Evolutionary conservation across 2,888 invertebrate genomes (phyloP), one percentile per base, ranked within the genome.

Genomic region (Pemphredon lugubris): DNA sequence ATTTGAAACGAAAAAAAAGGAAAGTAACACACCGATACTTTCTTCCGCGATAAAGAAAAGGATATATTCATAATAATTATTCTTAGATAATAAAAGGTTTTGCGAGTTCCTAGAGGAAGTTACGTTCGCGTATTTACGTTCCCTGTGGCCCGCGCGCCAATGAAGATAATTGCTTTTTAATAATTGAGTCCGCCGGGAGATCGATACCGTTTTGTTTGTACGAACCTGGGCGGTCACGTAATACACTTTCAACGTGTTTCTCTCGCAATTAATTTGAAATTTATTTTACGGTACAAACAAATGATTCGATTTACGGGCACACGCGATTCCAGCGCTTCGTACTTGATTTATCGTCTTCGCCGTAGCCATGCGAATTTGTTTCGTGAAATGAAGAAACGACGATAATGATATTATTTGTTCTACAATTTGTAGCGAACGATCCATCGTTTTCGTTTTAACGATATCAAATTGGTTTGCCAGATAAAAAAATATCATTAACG

Each of bases 341-440:
- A 4, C 4, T 34, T 26, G 7, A 26, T 57, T 59, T 53, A 65
- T 69, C 54, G 55, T 51, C 48, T 61, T 51, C 44, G 26, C 47
- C 66, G 57, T 34, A 68, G 58, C 69, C 69, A 63, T 57, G 47
- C 14, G n/a, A n/a, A n/a, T n/a, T n/a, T n/a, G n/a, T n/a, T n/a
- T n/a, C n/a, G n/a, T n/a, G n/a, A n/a, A n/a, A n/a, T n/a, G n/a
- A n/a, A n/a, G n/a, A n/a, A n/a, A n/a, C n/a, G n/a, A n/a, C n/a
- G n/a, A n/a, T n/a, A n/a, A n/a, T n/a, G n/a, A n/a, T n/a, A n/a
- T n/a, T n/a, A n/a, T n/a, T n/a, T n/a, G n/a, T n/a, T n/a, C n/a
- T n/a, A n/a, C n/a, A n/a, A n/a, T n/a, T n/a, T n/a, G n/a, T n/a
- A n/a, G n/a, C n/a, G n/a, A n/a, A n/a, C n/a, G n/a, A n/a, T n/a